Conservation (phyloP, 2,888 invertebrate species). For the Yponomeuta sedellus region DNA sequence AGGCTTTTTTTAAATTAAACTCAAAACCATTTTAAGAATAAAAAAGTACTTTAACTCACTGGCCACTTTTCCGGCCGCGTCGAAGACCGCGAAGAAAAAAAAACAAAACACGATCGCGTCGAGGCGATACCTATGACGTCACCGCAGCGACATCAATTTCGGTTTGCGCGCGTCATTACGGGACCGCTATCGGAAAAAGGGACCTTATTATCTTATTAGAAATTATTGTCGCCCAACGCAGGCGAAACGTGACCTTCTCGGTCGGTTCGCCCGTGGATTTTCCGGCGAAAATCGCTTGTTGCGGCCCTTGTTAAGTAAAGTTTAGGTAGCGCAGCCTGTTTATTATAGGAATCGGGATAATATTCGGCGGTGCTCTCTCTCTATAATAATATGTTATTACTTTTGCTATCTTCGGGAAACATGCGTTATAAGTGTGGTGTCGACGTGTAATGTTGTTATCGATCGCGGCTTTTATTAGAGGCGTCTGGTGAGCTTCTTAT, state of each 20-base stretch:
- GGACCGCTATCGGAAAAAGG: conserved; percentile 45
- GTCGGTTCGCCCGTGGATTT: background rate
- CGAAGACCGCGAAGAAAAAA: background rate
- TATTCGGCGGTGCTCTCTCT: conserved; percentile 25
- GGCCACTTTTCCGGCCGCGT: background rate
- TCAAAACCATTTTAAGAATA: too few relatives aligned
- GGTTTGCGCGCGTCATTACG: conserved; percentile 29
- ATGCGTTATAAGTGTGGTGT: conserved; percentile 20
- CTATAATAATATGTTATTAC: conserved; percentile 23
- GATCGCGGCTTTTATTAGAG: conserved; percentile 24
- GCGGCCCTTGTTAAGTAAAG: conserved; percentile 4
- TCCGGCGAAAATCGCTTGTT: background rate
- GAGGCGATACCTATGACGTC: conserved; percentile 8
- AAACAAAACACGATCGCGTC: conserved; percentile 4
- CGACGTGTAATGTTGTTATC: conserved; percentile 28
- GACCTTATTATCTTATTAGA: conserved; percentile 59
- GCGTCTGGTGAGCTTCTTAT: conserved; percentile 20
- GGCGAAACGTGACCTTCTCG: background rate
- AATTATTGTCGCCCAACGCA: conserved; percentile 20
- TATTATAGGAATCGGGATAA: conserved; percentile 18
- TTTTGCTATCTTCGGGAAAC: conserved; percentile 25
- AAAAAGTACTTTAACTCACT: too few relatives aligned
- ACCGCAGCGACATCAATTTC: conserved; percentile 27
- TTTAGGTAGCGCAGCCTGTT: conserved; percentile 8
- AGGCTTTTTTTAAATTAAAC: too few relatives aligned